Base-by-base conservation (phyloP, 2,888 invertebrate genomes). In the Lumbricus terrestris region DNA sequence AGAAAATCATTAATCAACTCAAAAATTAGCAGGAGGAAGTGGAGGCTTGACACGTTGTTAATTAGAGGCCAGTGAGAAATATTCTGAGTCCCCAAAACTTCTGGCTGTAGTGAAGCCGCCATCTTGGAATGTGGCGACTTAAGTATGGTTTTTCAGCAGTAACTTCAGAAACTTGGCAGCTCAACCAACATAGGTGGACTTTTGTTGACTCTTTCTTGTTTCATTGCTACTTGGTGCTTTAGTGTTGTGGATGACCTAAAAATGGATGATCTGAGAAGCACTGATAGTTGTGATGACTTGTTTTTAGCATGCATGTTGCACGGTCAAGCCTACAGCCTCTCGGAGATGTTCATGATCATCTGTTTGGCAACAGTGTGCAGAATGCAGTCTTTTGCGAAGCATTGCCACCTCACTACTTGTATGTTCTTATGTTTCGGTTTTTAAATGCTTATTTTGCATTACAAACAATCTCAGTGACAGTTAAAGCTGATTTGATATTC, bases 261-360 rank as follows among this genome's bases (percentile, higher is more conserved):
- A 69, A n/a, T 69, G 69, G 13, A n/a, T 69, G 69, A n/a, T 69
- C n/a, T 69, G 69, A 69, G 69, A 69, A 69, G 69, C 69, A 69
- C 69, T 69, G n/a, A 69, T 69, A n/a, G 69, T n/a, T n/a, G 13
- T 69, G 69, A n/a, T 69, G 69, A n/a, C 69, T 69, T 69, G 69
- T 69, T 69, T 47, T 69, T n/a, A 69, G 69, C 69, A 69, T 69
- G 69, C 69, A n/a, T 69, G 69, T 69, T 69, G 69, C 6, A 13
- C 13, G 69, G 69, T 69, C n/a, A 29, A 54, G n/a, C 69, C 69
- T 69, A 29, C 69, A 69, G 29, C 69, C n/a, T 69, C 11, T 69
- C 69, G 69, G n/a, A 69, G 69, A 69, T 69, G 69, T n/a, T 69
- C 69, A 69, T 69, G 69, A n/a, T 69, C n/a, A n/a, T n/a, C 69